phyloP scores from a whole-genome alignment of 1,140 invertebrate genomes.

The Spodoptera frugiperda region DNA sequence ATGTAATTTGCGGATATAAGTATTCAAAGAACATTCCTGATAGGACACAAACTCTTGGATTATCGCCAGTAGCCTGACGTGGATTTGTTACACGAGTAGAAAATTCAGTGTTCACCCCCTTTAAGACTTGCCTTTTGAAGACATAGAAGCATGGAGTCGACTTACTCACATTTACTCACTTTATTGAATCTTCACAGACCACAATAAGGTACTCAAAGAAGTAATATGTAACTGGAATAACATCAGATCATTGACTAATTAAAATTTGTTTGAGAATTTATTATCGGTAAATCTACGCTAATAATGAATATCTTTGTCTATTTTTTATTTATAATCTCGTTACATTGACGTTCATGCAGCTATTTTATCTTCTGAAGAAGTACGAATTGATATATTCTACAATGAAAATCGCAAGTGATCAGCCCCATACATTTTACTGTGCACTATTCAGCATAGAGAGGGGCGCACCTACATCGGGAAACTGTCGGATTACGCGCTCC shows the following conservation, averaged over 20 bases:
- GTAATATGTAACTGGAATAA: too few species aligned
- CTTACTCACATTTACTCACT: slow-evolving; percentile 5
- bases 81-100: slow-evolving; percentile 74
- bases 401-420: neutral
- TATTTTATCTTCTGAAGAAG: too few species aligned
- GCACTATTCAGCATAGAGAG: slow-evolving; percentile 56
- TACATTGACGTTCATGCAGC: too few species aligned
- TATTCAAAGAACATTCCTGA: slow-evolving; percentile 64
- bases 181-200: neutral
- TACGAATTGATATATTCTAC: too few species aligned
- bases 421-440: slow-evolving; percentile 26
- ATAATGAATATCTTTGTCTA: too few species aligned
- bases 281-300: too few species aligned
- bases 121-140: slow-evolving; percentile 57
- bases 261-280: too few species aligned
- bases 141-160: slow-evolving; percentile 40
- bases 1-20: slow-evolving; percentile 50
- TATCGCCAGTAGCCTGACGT: slow-evolving; percentile 72
- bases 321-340: too few species aligned
- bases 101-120: slow-evolving; percentile 68
- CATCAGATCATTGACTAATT: too few species aligned
- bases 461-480: slow-evolving; percentile 59
- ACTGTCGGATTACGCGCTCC: slow-evolving; percentile 67
- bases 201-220: too few species aligned
- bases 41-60: slow-evolving; percentile 74